Base-by-base conservation (phyloP, 1,140 invertebrate genomes). In the Oncopeltus fasciatus region DNA sequence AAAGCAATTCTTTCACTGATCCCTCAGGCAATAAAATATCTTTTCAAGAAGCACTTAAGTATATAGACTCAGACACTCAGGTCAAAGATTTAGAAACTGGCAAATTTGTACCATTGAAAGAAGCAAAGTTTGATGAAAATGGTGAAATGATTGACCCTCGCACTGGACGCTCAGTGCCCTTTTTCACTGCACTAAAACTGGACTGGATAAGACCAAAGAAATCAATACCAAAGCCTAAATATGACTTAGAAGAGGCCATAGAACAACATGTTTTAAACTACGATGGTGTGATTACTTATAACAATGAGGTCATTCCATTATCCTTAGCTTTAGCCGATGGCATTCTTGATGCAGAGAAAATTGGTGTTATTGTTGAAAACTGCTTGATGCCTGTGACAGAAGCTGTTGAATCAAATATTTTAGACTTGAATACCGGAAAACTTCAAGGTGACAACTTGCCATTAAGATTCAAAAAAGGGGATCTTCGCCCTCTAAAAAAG, bases 121-220 rank as follows among this genome's bases (percentile, higher is more conserved):
- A 81, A 60, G 81, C 85, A 70, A 77, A 79, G 65, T 85, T 93
- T 73, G 80, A 81, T 70, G 80, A 83, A 62, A 80, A 81, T 1
- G 89, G 89, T 9, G 80, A 88, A 67, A 86, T 92, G 80, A 81
- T 91, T 3, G 87, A 95, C 76, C 83, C 84, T 11, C 84, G 85
- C 72, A 87, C 82, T 24, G 88, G 89, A 9, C 83, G 86, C 70
- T 80, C 83, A 57, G 80, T 93, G 44, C 80, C 86, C 4, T 90
- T 94, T 73, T 85, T 91, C 73, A 86, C 92, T 70, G 91, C 90
- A 64, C 79, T 92, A 38, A 80, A 86, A 68, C 72, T 81, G 46
- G 79, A 80, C 43, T 83, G 83, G 80, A 84, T 88, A 64, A 69
- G 71, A 51, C 33, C 53, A 20, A 51, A 57, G 31, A 65, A 70